phyloP scores from a whole-genome alignment of 2,888 invertebrate genomes.

The Sepiola atlantica region DNA sequence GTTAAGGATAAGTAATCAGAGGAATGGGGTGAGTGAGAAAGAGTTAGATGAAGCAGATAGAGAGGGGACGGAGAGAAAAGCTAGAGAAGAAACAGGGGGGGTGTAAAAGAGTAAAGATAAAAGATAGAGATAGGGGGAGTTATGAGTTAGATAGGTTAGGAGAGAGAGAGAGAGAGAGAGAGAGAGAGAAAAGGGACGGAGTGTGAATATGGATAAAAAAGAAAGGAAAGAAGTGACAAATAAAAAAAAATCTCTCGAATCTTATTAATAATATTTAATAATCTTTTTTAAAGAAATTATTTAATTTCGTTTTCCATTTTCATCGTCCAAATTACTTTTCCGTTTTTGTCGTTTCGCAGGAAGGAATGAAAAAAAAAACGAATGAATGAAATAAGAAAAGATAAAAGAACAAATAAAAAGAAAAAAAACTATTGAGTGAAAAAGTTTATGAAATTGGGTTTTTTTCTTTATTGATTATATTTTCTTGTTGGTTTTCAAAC shows the following conservation, averaged over 20 bases:
- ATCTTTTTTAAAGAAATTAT: neutral
- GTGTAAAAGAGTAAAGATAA: neutral
- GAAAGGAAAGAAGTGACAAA: neutral
- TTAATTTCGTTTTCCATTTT: neutral
- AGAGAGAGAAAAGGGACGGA: neutral
- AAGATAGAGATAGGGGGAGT: neutral
- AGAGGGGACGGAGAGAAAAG: neutral
- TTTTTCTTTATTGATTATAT: neutral
- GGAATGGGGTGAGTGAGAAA: neutral
- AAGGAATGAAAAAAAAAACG: neutral
- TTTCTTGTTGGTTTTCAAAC: neutral
- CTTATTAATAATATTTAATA: slow-evolving; percentile 32
- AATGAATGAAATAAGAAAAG: neutral
- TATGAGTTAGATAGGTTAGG: neutral
- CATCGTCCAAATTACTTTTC: neutral
- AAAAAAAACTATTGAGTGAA: neutral
- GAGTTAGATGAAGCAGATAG: neutral
- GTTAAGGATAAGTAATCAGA: neutral
- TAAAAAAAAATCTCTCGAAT: neutral
- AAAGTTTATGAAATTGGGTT: neutral
- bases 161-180: neutral
- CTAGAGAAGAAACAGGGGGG: neutral
- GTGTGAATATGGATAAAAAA: neutral
- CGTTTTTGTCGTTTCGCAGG: neutral
- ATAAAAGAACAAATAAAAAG: neutral